Percentiles rank a stretch among this genome's conserved stretches.
Evolutionary conservation across 2,113 vertebrate species (phyloP).

Genomic region (Triplophysa siluroides): DNA sequence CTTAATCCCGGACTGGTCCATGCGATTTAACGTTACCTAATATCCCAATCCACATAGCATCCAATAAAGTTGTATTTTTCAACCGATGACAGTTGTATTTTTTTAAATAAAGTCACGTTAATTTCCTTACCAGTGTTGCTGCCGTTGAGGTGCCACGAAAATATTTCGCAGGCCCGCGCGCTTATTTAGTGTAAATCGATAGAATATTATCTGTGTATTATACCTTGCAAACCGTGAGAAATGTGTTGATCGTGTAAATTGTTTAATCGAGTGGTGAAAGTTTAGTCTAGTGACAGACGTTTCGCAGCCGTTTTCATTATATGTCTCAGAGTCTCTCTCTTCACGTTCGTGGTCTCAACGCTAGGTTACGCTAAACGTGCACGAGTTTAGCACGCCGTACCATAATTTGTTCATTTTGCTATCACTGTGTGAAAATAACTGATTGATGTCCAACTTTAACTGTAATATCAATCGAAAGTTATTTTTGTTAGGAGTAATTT

Average conservation of each 20-base stretch:
- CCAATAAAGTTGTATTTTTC: neutral
- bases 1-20: constrained; percentile 19
- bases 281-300: neutral
- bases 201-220: neutral
- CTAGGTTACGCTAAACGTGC: too few relatives aligned
- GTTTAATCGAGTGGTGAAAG: too few relatives aligned
- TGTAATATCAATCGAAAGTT: too few relatives aligned
- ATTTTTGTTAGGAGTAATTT: too few relatives aligned
- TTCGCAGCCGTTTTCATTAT: neutral
- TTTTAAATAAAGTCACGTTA: neutral
- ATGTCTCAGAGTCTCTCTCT: neutral
- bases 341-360: too few relatives aligned
- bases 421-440: too few relatives aligned
- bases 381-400: too few relatives aligned
- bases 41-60: constrained; percentile 5
- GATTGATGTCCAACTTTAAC: too few relatives aligned
- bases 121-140: neutral
- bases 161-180: neutral
- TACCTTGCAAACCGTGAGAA: neutral
- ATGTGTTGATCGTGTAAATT: too few relatives aligned
- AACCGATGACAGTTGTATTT: neutral
- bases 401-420: too few relatives aligned
- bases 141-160: neutral
- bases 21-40: neutral
- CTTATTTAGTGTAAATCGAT: neutral